phyloP scores from a whole-genome alignment of 2,797 vertebrate species.

The Lacerta agilis region DNA sequence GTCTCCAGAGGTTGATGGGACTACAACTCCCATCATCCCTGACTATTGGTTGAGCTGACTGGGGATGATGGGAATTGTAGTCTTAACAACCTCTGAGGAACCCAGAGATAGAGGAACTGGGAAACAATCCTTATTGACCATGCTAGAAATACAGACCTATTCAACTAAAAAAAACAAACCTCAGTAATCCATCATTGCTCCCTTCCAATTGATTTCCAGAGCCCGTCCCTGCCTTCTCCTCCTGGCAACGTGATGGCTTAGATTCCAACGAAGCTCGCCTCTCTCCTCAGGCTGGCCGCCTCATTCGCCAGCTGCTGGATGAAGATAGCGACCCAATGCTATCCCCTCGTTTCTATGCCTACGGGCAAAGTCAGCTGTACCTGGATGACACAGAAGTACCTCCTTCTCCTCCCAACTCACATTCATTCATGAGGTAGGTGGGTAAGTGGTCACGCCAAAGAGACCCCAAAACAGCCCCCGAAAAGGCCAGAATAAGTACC shows the following conservation, averaged over 20 bases:
- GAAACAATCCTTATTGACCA: not conserved
- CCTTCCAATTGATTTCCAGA: conserved; percentile 78
- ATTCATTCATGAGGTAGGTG: conserved; percentile 93
- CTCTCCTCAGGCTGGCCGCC: conserved; percentile 88
- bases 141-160: not conserved
- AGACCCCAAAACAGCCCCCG: not conserved
- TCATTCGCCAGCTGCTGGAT: conserved; percentile 92
- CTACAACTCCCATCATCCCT: too few species aligned
- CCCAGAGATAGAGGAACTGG: too few species aligned
- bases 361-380: conserved; percentile 92
- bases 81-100: too few species aligned
- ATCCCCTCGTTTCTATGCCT: conserved; percentile 94
- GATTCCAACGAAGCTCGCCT: conserved; percentile 89
- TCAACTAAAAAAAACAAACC: not conserved
- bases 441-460: not conserved
- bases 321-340: conserved; percentile 94
- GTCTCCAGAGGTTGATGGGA: too few species aligned
- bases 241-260: conserved; percentile 87
- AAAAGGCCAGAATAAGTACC: not conserved
- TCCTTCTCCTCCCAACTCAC: conserved; percentile 94
- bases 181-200: conserved; percentile 50
- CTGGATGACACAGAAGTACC: conserved; percentile 97
- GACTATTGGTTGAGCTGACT: too few species aligned
- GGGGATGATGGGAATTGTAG: too few species aligned
- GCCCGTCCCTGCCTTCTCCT: conserved; percentile 86